phyloP scores from a whole-genome alignment of 2,888 invertebrate species.

The Camponotus fellah region DNA sequence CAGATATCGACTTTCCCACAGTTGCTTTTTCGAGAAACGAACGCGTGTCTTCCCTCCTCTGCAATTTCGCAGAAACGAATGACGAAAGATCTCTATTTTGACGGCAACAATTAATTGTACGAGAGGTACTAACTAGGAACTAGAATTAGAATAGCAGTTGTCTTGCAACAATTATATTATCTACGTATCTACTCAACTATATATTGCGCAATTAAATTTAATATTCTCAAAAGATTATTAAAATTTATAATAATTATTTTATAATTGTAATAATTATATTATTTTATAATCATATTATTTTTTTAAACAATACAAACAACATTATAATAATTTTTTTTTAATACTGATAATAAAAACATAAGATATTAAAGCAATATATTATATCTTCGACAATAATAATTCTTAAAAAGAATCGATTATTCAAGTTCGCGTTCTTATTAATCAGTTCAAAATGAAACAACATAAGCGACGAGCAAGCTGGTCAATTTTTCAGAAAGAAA shows the following conservation, averaged over 20 bases:
- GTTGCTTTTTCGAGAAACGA: conserved; percentile 73
- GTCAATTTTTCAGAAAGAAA: background rate
- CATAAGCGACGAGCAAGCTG: background rate
- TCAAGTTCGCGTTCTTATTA: background rate
- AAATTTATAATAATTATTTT: background rate
- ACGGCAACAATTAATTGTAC: conserved; percentile 6
- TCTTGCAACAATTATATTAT: background rate
- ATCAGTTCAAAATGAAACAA: conserved; percentile 4
- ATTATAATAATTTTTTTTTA: background rate
- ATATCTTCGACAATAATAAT: conserved; percentile 14
- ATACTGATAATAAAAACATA: background rate
- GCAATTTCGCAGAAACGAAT: conserved; percentile 30
- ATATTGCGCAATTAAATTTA: conserved; percentile 15
- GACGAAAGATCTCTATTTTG: conserved; percentile 9
- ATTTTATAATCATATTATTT: background rate
- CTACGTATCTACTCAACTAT: conserved; percentile 8
- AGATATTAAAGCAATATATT: background rate
- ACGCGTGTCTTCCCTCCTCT: conserved; percentile 27
- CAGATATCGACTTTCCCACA: conserved; percentile 80
- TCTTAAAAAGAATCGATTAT: conserved; percentile 16
- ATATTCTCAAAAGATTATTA: background rate
- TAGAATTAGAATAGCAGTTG: conserved; percentile 3
- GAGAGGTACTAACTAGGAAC: conserved; percentile 3
- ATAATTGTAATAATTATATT: background rate
- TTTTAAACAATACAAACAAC: background rate